phyloP scores from a whole-genome alignment of 1,140 invertebrate species.

The Pogonomyrmex barbatus region DNA sequence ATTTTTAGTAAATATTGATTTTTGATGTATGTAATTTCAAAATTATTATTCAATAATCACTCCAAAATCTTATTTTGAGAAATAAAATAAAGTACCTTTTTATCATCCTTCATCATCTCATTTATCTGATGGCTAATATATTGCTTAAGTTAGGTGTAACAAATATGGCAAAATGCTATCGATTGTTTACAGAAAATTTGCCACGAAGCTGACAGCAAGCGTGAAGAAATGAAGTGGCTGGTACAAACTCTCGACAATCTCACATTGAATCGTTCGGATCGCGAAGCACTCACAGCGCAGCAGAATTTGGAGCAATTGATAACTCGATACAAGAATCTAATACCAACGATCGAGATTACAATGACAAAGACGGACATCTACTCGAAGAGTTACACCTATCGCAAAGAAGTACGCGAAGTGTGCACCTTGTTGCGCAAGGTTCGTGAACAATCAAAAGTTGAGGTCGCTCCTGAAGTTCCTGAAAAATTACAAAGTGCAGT shows the following conservation, averaged over 20 bases:
- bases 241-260: slow-evolving; percentile 95
- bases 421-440: slow-evolving; percentile 91
- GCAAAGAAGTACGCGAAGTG: slow-evolving; percentile 94
- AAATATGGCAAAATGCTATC: background rate
- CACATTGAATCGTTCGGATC: slow-evolving; percentile 92
- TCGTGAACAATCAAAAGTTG: slow-evolving; percentile 89
- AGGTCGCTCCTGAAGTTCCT: slow-evolving; percentile 89
- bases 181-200: slow-evolving; percentile 90
- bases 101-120: slow-evolving; percentile 1
- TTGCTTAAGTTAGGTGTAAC: background rate
- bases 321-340: slow-evolving; percentile 94
- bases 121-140: background rate
- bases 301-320: slow-evolving; percentile 93
- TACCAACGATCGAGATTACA: slow-evolving; percentile 96
- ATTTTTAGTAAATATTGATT: background rate
- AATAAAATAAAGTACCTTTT: slow-evolving; percentile 6
- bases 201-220: slow-evolving; percentile 94
- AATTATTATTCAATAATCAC: background rate
- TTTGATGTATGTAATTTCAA: background rate
- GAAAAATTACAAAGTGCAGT: slow-evolving; percentile 92
- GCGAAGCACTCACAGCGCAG: slow-evolving; percentile 92
- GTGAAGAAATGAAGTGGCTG: slow-evolving; percentile 97
- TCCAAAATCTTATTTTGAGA: background rate
- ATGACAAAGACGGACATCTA: slow-evolving; percentile 96
- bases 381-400: slow-evolving; percentile 96